Percentiles rank a stretch among this genome's conserved stretches.
These are phyloP conservation scores for Agrochola litura DNA, from an alignment of 2,888 invertebrate genomes.

Conservation along the genomic window DNA sequence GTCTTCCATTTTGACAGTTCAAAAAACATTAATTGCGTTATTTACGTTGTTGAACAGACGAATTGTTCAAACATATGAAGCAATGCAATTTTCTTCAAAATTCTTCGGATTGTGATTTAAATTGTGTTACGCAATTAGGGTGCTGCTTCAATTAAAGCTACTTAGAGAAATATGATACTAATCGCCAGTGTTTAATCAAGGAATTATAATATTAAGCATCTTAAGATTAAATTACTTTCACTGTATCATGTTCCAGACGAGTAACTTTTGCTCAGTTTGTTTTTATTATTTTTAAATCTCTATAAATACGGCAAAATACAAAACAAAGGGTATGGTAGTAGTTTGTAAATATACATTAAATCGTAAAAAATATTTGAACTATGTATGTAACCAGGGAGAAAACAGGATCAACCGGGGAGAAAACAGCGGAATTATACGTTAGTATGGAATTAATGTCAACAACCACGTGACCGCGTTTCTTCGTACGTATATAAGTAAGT, in stretches of 20 bases:
- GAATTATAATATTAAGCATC: neutral
- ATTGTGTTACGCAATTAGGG: neutral
- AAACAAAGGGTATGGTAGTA: neutral
- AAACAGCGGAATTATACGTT: neutral
- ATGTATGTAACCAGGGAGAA: neutral
- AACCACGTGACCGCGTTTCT: neutral
- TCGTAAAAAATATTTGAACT: neutral
- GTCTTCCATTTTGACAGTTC: neutral
- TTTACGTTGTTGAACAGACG: neutral
- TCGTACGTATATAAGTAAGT: neutral
- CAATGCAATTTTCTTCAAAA: neutral
- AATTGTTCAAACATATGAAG: neutral
- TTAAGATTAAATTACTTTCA: neutral
- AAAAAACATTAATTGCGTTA: neutral
- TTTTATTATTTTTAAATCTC: too few species aligned
- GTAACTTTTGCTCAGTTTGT: too few species aligned
- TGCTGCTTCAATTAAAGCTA: neutral
- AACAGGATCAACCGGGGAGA: neutral
- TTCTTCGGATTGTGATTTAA: neutral
- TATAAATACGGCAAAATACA: neutral
- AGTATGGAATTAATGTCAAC: neutral
- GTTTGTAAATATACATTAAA: too few species aligned
- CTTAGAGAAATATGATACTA: neutral
- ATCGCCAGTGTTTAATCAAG: neutral
- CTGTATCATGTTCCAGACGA: neutral